A percentile compares a stretch with the other conserved stretches of the same genome.
These are phyloP conservation scores for Teleiodes luculella DNA, from an alignment of 2,888 invertebrate genomes.

Conservation along the genomic window DNA sequence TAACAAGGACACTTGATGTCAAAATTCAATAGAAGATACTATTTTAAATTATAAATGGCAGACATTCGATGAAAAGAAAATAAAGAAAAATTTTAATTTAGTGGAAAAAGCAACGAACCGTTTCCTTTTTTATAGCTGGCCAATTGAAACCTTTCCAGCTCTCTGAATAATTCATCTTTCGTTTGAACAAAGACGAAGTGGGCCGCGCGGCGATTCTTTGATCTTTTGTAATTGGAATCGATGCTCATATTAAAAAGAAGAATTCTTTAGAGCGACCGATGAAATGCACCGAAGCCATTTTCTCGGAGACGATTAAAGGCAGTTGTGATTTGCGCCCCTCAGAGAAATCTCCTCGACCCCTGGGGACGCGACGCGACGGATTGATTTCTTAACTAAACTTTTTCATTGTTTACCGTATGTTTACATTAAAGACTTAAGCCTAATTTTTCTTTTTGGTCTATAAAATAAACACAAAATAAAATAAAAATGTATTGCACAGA, in stretches of 20 bases:
- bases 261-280: conserved; percentile 68
- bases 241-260: conserved; percentile 79
- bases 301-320: conserved; percentile 66
- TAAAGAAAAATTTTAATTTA: conserved; percentile 75
- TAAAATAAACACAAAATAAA: too few species aligned
- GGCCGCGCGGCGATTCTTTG: conserved; percentile 78
- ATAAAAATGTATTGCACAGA: too few species aligned
- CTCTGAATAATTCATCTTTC: conserved; percentile 79
- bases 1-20: conserved; percentile 5
- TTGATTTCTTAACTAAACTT: conserved; percentile 7
- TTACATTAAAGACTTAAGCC: too few species aligned
- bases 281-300: conserved; percentile 75
- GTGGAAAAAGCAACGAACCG: conserved; percentile 77
- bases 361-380: conserved; percentile 23
- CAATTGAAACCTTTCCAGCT: conserved; percentile 79
- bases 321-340: conserved; percentile 48
- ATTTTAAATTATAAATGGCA: conserved; percentile 44
- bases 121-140: conserved; percentile 77
- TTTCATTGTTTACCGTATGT: neutral
- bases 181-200: conserved; percentile 79
- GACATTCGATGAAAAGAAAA: conserved; percentile 59
- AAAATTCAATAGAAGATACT: conserved; percentile 18
- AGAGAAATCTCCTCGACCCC: conserved; percentile 15
- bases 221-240: conserved; percentile 80
- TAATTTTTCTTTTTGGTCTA: too few species aligned